Evolutionary conservation across 1,140 invertebrate species (phyloP).

Genomic region (Scaptomyza graminum): DNA sequence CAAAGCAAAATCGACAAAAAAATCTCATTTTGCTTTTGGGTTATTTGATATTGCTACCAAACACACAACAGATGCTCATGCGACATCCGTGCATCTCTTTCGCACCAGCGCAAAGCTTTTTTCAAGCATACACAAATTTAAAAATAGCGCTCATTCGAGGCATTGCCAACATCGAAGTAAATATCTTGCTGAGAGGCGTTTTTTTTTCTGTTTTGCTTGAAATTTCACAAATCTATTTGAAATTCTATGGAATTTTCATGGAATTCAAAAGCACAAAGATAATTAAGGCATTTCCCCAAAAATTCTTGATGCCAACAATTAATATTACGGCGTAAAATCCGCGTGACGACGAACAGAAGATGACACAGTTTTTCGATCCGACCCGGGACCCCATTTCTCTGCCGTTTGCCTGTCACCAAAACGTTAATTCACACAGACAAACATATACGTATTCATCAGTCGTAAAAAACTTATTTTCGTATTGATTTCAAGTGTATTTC

Average conservation of each 20-base stretch:
- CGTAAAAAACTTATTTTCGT: constrained; percentile 31
- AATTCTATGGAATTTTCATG: constrained; percentile 46
- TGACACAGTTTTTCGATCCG: constrained; percentile 35
- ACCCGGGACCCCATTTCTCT: constrained; percentile 4
- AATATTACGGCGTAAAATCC: constrained; percentile 23
- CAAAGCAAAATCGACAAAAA: constrained; percentile 24
- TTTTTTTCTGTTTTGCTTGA: constrained; percentile 35
- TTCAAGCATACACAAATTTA: constrained; percentile 56
- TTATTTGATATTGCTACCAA: constrained; percentile 70
- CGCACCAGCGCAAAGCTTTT: constrained; percentile 54
- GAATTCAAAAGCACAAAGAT: constrained; percentile 33
- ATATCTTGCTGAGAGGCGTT: constrained; percentile 26
- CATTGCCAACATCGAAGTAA: constrained; percentile 62
- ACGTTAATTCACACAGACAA: constrained; percentile 15
- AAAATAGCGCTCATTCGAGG: constrained; percentile 68
- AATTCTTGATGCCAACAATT: constrained; percentile 53
- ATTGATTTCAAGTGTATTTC: constrained; percentile 69
- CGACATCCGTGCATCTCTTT: constrained; percentile 48
- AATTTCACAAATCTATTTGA: constrained; percentile 26
- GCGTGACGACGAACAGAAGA: constrained; percentile 25
- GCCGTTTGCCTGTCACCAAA: constrained; percentile 39
- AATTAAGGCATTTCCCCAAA: constrained; percentile 38
- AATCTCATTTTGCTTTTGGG: constrained; percentile 49
- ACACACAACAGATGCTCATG: constrained; percentile 34
- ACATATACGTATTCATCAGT: constrained; percentile 1